Conservation (phyloP, 2,797 vertebrate species). For the Anas flavirostris region DNA sequence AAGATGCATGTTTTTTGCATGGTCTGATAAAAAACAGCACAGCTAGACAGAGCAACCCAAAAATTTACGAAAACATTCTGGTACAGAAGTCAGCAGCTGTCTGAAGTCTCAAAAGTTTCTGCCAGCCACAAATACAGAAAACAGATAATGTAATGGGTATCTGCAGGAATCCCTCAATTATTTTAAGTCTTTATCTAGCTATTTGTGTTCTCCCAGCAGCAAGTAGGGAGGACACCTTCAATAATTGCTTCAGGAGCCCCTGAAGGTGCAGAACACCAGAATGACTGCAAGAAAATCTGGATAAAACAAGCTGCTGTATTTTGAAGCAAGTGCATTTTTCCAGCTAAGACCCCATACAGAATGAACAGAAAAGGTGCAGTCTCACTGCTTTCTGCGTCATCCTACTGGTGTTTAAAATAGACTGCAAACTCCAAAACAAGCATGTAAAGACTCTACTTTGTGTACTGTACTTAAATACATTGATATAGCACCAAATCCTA, state of each 20-base stretch:
- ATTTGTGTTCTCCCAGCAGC: neutral
- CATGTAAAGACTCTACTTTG: neutral
- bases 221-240: fast-evolving
- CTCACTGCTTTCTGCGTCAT: neutral
- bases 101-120: neutral
- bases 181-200: fast-evolving
- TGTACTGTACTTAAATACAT: neutral
- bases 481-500: neutral
- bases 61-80: neutral
- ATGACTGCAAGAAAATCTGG: neutral
- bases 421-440: neutral
- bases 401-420: neutral
- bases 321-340: neutral
- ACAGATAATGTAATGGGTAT: neutral
- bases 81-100: neutral
- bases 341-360: neutral
- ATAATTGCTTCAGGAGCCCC: neutral
- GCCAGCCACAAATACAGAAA: neutral
- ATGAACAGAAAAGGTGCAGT: neutral
- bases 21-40: neutral
- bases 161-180: neutral
- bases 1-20: neutral
- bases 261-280: fast-evolving
- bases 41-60: neutral
- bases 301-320: neutral